phyloP scores from a whole-genome alignment of 2,888 invertebrate species.

The Phytoseiulus persimilis region DNA sequence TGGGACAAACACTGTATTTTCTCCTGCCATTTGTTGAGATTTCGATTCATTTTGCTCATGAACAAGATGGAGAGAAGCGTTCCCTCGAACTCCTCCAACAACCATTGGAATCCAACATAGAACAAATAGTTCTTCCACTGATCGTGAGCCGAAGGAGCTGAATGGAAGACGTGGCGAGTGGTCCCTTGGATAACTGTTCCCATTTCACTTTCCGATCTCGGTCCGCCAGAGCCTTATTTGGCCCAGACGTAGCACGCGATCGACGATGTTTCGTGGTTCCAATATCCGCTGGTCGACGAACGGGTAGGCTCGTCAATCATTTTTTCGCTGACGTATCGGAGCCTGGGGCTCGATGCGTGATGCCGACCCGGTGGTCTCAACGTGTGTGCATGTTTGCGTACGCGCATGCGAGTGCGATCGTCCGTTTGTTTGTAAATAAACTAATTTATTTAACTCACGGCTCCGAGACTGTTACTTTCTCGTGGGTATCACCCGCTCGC shows the following conservation, averaged over 20 bases:
- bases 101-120: too few relatives aligned
- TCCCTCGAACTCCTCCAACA: too few relatives aligned
- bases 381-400: neutral
- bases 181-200: too few relatives aligned
- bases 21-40: too few relatives aligned
- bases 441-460: conserved; percentile 5
- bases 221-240: neutral
- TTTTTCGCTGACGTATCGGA: neutral
- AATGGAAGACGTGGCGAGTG: too few relatives aligned
- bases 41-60: too few relatives aligned
- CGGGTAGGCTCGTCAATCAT: neutral
- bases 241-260: neutral
- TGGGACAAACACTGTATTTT: too few relatives aligned
- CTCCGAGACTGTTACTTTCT: neutral
- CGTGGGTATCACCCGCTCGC: neutral
- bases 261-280: neutral
- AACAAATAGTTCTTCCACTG: too few relatives aligned
- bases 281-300: neutral
- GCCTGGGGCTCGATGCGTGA: neutral
- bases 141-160: too few relatives aligned
- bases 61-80: too few relatives aligned
- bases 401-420: neutral
- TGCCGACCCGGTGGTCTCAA: neutral
- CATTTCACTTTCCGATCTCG: too few relatives aligned
- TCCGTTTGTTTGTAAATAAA: neutral